Percentiles rank a stretch among this genome's conserved stretches.
These are phyloP conservation scores for Drosophila lacertosa DNA, from an alignment of 1,140 invertebrate species.

Conservation along the genomic window DNA sequence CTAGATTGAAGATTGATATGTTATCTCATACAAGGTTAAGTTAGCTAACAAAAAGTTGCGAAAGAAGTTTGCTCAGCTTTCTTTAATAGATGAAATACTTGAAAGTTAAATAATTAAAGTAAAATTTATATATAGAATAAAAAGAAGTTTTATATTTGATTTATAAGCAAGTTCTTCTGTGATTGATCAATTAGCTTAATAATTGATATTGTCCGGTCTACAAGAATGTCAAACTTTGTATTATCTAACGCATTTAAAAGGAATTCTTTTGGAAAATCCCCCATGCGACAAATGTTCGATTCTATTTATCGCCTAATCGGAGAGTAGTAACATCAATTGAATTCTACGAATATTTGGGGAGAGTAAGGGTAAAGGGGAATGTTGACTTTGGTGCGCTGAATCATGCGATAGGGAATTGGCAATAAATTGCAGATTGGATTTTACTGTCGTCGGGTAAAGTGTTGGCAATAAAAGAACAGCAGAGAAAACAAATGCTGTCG, in stretches of 20 bases:
- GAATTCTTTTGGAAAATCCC: constrained; percentile 4
- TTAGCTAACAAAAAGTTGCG: too few relatives aligned
- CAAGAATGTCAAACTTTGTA: neutral
- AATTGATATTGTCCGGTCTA: too few relatives aligned
- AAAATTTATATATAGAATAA: too few relatives aligned
- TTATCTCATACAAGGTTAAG: too few relatives aligned
- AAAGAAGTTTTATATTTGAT: too few relatives aligned
- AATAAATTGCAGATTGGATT: constrained; percentile 39
- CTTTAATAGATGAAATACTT: too few relatives aligned
- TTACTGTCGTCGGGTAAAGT: constrained; percentile 30
- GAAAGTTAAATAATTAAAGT: too few relatives aligned
- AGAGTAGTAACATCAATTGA: constrained; percentile 20
- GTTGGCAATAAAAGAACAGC: constrained; percentile 33
- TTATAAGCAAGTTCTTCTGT: too few relatives aligned
- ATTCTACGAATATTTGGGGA: constrained; percentile 11
- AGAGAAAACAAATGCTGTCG: constrained; percentile 39
- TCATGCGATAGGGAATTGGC: constrained; percentile 15
- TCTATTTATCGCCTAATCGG: constrained; percentile 9
- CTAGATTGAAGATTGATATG: too few relatives aligned
- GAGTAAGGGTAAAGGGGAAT: constrained; percentile 1
- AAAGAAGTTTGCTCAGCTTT: too few relatives aligned
- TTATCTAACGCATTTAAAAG: constrained; percentile 6
- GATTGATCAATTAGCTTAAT: too few relatives aligned
- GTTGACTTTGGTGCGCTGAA: constrained; percentile 18
- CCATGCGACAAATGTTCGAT: neutral